Evolutionary conservation across 2,797 vertebrate species (phyloP).

Genomic region (Pristis pectinata): DNA sequence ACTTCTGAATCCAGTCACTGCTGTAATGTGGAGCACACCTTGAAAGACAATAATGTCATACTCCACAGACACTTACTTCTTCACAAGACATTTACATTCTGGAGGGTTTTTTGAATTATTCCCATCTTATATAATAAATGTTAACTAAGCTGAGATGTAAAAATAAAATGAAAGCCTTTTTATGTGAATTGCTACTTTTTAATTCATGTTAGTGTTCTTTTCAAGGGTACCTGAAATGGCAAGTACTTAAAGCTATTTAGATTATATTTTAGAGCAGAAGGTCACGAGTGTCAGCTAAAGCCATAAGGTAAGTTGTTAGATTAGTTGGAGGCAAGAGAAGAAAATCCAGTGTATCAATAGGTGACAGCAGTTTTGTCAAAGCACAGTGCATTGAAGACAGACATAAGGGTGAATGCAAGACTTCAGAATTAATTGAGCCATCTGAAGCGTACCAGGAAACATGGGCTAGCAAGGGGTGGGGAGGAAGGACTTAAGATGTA

Average conservation of each 20-base stretch:
- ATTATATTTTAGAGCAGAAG: background rate
- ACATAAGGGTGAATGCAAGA: background rate
- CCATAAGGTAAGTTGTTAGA: background rate
- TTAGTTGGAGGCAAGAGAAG: background rate
- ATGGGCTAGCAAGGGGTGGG: background rate
- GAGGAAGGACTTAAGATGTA: background rate
- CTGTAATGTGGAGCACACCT: background rate
- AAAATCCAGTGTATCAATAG: background rate
- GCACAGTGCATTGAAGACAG: background rate
- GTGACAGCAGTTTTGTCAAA: background rate
- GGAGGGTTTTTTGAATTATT: background rate
- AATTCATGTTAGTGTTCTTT: background rate
- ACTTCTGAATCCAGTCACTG: background rate
- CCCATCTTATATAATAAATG: background rate
- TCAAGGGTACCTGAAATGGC: background rate
- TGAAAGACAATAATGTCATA: background rate
- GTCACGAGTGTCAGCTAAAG: background rate
- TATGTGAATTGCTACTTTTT: background rate
- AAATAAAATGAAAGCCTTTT: background rate
- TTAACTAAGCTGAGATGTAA: background rate
- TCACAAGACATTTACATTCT: background rate
- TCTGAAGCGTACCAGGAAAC: background rate
- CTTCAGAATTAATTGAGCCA: background rate
- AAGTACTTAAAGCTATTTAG: background rate
- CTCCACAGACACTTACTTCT: background rate